Conservation (phyloP, 23 tunicate species). For the Styela plicata region DNA sequence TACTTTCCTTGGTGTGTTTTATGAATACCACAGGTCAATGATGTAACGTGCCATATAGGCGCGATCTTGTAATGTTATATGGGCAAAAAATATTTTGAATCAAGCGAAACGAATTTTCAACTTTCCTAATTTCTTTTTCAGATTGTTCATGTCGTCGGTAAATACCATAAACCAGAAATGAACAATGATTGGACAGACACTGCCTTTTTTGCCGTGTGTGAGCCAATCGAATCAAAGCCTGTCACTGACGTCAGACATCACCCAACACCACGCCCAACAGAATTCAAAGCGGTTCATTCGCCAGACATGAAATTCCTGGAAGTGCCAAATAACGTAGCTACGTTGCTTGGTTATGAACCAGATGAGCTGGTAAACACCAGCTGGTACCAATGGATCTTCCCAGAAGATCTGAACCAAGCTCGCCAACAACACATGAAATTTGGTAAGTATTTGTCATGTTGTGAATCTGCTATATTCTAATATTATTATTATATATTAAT, state of each 20-base stretch:
- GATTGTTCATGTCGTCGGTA: slow-evolving; percentile 93
- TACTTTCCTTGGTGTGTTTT: no score
- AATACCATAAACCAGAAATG: slow-evolving; percentile 72
- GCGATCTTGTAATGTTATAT: no score
- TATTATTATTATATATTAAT: no score
- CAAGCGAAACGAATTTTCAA: no score
- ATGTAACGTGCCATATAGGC: no score
- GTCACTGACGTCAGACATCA: slow-evolving; percentile 96
- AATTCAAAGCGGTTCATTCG: slow-evolving; percentile 92
- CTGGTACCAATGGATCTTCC: slow-evolving; percentile 89
- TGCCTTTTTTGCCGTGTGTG: slow-evolving; percentile 85
- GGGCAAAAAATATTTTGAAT: no score
- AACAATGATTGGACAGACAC: slow-evolving; percentile 82
- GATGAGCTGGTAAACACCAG: slow-evolving; percentile 93
- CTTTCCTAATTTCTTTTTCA: slow-evolving; percentile 1
- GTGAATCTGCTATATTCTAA: no score
- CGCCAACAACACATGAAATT: slow-evolving; percentile 91
- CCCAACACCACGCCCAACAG: slow-evolving; percentile 83
- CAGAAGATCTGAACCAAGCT: slow-evolving; percentile 88
- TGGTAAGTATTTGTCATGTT: slow-evolving; percentile 76
- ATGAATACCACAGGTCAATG: no score
- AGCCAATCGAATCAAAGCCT: slow-evolving; percentile 94
- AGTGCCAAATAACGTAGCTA: slow-evolving; percentile 77
- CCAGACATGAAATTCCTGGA: slow-evolving; percentile 93
- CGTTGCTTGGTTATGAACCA: slow-evolving; percentile 80